These are phyloP conservation scores for Meriones psammophilus DNA, from an alignment of 2,797 vertebrate genomes.

Conservation along the genomic window DNA sequence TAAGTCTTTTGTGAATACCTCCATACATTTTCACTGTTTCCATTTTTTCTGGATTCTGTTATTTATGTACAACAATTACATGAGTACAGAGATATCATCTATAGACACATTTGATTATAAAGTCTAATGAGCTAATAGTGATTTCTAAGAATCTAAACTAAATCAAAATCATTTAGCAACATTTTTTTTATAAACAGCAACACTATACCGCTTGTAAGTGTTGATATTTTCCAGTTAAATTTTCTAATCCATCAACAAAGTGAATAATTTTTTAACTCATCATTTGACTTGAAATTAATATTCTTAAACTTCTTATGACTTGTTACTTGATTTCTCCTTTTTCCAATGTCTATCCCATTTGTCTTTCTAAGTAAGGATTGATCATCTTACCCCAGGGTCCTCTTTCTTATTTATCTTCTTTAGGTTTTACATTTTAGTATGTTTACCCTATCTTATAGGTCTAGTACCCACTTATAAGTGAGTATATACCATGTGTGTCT, in stretches of 20 bases:
- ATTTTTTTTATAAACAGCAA: background rate
- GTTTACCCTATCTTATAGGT: no score
- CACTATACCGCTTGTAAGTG: background rate
- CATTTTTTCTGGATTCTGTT: background rate
- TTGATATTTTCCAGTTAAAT: background rate
- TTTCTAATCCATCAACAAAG: background rate
- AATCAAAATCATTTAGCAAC: background rate
- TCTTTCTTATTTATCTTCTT: no score
- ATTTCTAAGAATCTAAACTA: background rate
- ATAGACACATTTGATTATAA: background rate
- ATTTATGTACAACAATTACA: background rate
- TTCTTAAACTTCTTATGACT: background rate
- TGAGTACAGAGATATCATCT: background rate
- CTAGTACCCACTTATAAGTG: no score
- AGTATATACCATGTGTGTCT: no score
- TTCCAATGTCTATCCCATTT: no score
- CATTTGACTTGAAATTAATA: background rate
- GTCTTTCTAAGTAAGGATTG: no score
- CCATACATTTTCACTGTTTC: background rate
- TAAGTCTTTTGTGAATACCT: background rate
- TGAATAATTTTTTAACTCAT: background rate
- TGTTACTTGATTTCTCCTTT: background rate
- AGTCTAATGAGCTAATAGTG: background rate
- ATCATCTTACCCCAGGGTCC: no score
- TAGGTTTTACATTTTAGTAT: no score